Conservation (phyloP, 2,888 invertebrate species). For the Drepanosiphum platanoidis region DNA sequence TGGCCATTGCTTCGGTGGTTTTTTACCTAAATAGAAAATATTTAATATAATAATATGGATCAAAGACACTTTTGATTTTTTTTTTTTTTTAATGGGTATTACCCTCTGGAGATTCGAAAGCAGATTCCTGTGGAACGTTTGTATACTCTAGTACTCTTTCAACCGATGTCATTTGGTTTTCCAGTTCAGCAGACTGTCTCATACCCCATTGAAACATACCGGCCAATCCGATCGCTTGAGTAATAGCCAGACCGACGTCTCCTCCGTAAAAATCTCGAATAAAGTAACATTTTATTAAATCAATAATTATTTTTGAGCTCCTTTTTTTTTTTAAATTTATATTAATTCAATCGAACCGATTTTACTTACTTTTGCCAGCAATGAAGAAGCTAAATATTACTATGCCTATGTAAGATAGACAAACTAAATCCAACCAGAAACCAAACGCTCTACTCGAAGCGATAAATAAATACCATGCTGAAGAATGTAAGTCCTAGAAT, state of each 20-base stretch:
- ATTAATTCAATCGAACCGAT: too few relatives aligned
- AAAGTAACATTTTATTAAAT: not conserved
- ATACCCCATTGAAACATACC: conserved; percentile 90
- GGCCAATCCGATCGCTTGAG: conserved; percentile 80
- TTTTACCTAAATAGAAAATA: not conserved
- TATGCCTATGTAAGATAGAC: conserved; percentile 83
- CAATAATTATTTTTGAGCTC: not conserved
- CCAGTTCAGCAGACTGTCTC: conserved; percentile 88
- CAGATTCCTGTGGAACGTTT: conserved; percentile 72
- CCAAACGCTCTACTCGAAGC: conserved; percentile 92
- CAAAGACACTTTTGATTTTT: not conserved
- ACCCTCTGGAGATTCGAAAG: conserved; percentile 64
- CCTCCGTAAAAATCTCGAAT: conserved; percentile 70
- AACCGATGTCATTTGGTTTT: conserved; percentile 89
- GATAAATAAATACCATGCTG: conserved; percentile 91
- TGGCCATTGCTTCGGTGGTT: conserved; percentile 76
- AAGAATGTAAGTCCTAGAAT: not conserved
- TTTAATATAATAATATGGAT: not conserved
- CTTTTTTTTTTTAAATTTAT: too few relatives aligned
- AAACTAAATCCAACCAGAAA: conserved; percentile 89
- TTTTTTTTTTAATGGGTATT: not conserved
- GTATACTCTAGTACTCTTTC: conserved; percentile 88
- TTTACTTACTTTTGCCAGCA: conserved; percentile 63
- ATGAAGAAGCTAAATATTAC: conserved; percentile 88
- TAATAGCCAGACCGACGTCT: conserved; percentile 81